Conservation (phyloP, 2,888 invertebrate species). For the Ectemnius cavifrons region DNA sequence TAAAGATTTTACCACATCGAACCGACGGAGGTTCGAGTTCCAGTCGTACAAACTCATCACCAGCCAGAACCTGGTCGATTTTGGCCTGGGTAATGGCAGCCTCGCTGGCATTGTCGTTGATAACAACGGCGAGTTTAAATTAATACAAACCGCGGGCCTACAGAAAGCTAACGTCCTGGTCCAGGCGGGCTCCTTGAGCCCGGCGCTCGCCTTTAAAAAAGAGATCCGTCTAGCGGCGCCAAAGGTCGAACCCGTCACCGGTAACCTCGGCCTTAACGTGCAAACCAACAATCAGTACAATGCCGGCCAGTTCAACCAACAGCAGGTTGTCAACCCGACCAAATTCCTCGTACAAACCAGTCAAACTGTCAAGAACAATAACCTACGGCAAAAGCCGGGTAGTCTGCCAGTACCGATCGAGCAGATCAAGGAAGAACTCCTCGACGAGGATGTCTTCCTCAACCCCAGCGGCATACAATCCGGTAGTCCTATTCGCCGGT, state of each 20-base stretch:
- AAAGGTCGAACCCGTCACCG: slow-evolving; percentile 67
- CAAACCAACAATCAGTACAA: slow-evolving; percentile 62
- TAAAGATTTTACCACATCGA: slow-evolving; percentile 83
- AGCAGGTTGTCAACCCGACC: slow-evolving; percentile 73
- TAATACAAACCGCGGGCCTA: slow-evolving; percentile 80
- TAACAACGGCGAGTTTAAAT: slow-evolving; percentile 82
- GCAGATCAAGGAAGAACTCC: slow-evolving; percentile 82
- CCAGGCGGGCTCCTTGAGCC: slow-evolving; percentile 70
- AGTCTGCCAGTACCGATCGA: slow-evolving; percentile 72
- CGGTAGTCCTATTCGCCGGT: slow-evolving; percentile 82
- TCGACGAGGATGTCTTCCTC: slow-evolving; percentile 86
- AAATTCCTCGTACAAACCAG: slow-evolving; percentile 74
- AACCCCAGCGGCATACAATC: slow-evolving; percentile 86
- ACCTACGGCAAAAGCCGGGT: slow-evolving; percentile 66
- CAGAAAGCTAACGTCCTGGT: slow-evolving; percentile 76
- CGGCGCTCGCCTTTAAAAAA: slow-evolving; percentile 73
- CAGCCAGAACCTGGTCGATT: slow-evolving; percentile 80
- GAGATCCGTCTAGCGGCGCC: slow-evolving; percentile 71
- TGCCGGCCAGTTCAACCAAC: slow-evolving; percentile 68
- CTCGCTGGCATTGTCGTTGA: slow-evolving; percentile 82
- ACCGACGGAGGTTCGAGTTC: slow-evolving; percentile 80
- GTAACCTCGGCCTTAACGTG: slow-evolving; percentile 63
- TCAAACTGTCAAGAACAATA: slow-evolving; percentile 56
- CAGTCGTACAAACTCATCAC: slow-evolving; percentile 81
- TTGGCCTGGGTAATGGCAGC: slow-evolving; percentile 79